A percentile compares a stretch with the other conserved stretches of the same genome.
Conservation (phyloP, 2,888 invertebrate species). For the Eupithecia inturbata region DNA sequence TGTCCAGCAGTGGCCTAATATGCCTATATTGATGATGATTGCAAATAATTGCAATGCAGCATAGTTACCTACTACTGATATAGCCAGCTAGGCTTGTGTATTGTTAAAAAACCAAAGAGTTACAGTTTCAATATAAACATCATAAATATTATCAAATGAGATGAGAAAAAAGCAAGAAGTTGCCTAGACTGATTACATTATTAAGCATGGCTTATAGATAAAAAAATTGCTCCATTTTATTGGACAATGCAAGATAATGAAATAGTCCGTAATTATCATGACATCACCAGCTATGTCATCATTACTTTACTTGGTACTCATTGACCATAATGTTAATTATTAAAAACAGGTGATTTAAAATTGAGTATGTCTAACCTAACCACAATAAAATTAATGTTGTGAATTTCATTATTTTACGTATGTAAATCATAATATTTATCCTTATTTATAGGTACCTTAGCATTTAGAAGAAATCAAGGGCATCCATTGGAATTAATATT, state of each 20-base stretch:
- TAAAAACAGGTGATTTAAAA: not conserved
- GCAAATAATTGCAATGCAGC: too few species aligned
- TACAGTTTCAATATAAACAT: too few species aligned
- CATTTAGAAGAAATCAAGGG: constrained; percentile 1
- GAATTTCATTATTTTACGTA: not conserved
- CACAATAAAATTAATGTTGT: not conserved
- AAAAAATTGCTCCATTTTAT: not conserved
- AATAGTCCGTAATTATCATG: not conserved
- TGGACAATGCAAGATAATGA: not conserved
- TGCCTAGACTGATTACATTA: not conserved
- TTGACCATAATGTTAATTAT: not conserved
- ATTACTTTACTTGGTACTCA: not conserved
- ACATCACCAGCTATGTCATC: not conserved
- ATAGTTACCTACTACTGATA: too few species aligned
- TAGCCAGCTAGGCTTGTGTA: too few species aligned
- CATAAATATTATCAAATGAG: not conserved
- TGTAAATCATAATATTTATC: not conserved
- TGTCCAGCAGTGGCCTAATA: too few species aligned
- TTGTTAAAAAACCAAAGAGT: too few species aligned
- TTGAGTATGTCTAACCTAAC: not conserved
- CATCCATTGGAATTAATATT: not conserved
- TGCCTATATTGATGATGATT: too few species aligned
- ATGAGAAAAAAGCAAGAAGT: not conserved
- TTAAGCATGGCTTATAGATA: not conserved
- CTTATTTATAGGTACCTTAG: not conserved